Base-by-base conservation (phyloP, 2,113 vertebrate species). In the Mellivora capensis region DNA sequence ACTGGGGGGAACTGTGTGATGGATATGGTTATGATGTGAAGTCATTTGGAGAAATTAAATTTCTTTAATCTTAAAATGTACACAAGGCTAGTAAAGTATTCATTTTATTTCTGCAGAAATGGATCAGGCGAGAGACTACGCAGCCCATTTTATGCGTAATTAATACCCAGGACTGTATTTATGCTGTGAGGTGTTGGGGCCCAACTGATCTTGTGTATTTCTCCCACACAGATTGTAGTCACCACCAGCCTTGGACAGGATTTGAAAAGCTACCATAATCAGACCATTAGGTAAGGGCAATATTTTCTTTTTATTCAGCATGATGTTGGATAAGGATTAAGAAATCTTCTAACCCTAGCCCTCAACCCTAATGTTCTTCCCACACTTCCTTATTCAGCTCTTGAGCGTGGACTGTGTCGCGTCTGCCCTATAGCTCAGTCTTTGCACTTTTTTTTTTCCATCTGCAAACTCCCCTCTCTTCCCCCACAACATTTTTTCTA, bases 201-300 rank as follows among this genome's bases (percentile, higher is more conserved):
- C 1, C 42, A 81, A 96, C 79, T 93, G 85, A 98, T 87, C n/a
- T 97, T 90, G 15, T 94, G 2, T 96, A 21, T 96, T 87, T 98
- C 4, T 98, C 52, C 84, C 93, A 29, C 96, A 49, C 84, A 99
- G 99, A 98, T 99, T 82, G 82, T 92, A 7, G 98, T 99, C 52
- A 97, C 98, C 92, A 97, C 97, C 94, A 98, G 62, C 74, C 39
- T 96, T 81, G 98, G 98, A 83, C 98, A 97, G 97, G 98, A 98
- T 90, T 96, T 99, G 98, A 96, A 97, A 96, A 98, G 84, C 52
- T 64, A 93, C 77, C 97, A 96, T 71, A 98, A 98, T 97, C 98
- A 99, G 49, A 98, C 98, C 74, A 99, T 98, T 96, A 98, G 0
- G 99, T 99, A 99, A 99, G 99, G 86, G 90, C 1, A 2, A 1